Percentiles rank a stretch among this genome's conserved stretches.
phyloP scores from a whole-genome alignment of 2,797 vertebrate genomes.

The Gallinago solitaria region DNA sequence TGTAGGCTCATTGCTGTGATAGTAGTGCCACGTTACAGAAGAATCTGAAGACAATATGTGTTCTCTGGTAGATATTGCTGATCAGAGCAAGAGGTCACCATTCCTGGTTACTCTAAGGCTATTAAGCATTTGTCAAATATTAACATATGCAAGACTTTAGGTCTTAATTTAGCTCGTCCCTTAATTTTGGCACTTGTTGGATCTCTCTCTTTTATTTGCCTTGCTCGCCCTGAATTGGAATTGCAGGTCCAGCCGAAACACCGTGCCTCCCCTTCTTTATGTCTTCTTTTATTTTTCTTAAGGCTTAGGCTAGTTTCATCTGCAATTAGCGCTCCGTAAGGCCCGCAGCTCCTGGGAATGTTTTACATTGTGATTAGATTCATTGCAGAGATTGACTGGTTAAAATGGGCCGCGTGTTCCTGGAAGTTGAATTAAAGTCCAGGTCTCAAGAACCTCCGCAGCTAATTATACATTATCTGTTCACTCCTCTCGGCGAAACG shows the following conservation, averaged over 20 bases:
- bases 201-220: not conserved
- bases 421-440: constrained; percentile 52
- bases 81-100: not conserved
- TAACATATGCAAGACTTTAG: not conserved
- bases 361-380: constrained; percentile 43
- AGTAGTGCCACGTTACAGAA: not conserved
- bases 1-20: not conserved
- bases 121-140: not conserved
- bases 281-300: not conserved
- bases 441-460: constrained; percentile 43
- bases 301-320: not conserved
- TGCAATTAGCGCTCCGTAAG: not conserved
- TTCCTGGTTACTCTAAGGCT: not conserved
- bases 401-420: constrained; percentile 29
- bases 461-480: constrained; percentile 63
- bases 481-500: constrained; percentile 72
- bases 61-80: not conserved
- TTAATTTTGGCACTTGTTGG: not conserved
- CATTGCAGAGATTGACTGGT: constrained; percentile 11
- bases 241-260: not conserved
- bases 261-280: not conserved
- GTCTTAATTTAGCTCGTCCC: not conserved
- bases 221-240: not conserved
- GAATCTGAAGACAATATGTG: not conserved
- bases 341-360: not conserved